Evolutionary conservation across 1,140 invertebrate genomes (phyloP), one percentile per base, ranked within the genome.

Genomic region (Bilobella aurantiaca): DNA sequence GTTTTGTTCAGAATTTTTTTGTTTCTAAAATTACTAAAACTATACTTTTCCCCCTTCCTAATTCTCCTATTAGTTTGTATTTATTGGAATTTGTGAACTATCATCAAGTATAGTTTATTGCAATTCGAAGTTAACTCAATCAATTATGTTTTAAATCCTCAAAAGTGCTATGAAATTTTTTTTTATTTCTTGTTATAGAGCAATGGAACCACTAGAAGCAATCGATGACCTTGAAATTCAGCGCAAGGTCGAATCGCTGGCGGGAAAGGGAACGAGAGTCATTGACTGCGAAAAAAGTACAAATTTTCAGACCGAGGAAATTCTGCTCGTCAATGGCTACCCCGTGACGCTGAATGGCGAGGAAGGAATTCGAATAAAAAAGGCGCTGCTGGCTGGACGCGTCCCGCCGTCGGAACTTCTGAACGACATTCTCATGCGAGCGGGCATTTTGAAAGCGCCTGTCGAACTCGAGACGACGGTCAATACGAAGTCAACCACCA

Each of bases 261-360:
- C 88, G 63, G 87, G 87, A 64, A 86, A 85, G 53, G 86, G 85
- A 42, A 85, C 82, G 16, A 85, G 86, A 77, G 85, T 89, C 57
- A 82, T 88, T 57, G 87, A 88, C 75, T 88, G 86, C 74, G 84
- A 88, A 74, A 87, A 87, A 66, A 86, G 85, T 65, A 86, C 86
- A 1, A 83, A 82, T 58, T 82, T 87, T 34, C 82, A 84, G 61
- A 85, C 87, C 75, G 86, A 87, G 73, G 87, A 89, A 76, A 83
- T 87, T 62, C 75, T 89, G 30, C 77, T 86, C 71, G 85, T 89
- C 68, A 88, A 89, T 74, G 87, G 87, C 0, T 82, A 85, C 30
- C 85, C 84, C 1, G 85, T 89, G 18, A 80, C 82, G 53, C 75
- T 88, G 46, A 85, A 86, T 68, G 85, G 84, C 3, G 81, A 83